Evolutionary conservation across 35 echinoderm and acorn worm genomes (phyloP).

Genomic region (Antedon bifida): DNA sequence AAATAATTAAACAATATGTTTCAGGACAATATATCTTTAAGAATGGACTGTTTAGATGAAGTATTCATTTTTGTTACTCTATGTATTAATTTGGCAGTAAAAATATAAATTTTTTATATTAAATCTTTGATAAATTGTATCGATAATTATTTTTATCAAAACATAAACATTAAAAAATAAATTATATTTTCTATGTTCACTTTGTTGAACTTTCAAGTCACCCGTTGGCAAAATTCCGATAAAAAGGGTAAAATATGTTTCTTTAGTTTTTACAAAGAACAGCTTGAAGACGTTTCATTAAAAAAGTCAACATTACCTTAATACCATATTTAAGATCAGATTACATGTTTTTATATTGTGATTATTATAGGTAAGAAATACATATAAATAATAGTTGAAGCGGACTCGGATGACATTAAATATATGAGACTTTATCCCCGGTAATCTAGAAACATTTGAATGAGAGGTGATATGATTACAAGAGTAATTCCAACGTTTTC

Average conservation of each 20-base stretch:
- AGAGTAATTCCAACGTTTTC: neutral
- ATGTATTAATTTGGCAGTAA: too few relatives aligned
- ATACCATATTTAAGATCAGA: neutral
- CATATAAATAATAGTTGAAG: neutral
- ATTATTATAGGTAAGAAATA: constrained; percentile 1
- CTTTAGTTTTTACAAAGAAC: neutral
- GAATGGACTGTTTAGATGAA: too few relatives aligned
- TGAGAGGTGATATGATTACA: neutral
- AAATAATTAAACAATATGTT: too few relatives aligned
- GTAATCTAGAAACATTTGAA: neutral
- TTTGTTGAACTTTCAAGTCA: neutral
- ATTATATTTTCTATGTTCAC: neutral
- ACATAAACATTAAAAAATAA: too few relatives aligned
- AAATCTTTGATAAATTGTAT: too few relatives aligned
- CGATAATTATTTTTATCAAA: too few relatives aligned
- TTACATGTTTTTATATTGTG: constrained; percentile 1
- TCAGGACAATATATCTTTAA: too few relatives aligned
- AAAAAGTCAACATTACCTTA: neutral
- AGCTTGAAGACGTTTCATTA: neutral
- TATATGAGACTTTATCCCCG: neutral
- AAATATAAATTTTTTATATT: too few relatives aligned
- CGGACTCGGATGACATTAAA: neutral
- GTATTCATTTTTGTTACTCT: too few relatives aligned
- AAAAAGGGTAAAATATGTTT: neutral
- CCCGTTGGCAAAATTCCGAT: neutral